Evolutionary conservation across 2,113 vertebrate genomes (phyloP).

Genomic region (Cinclus mexicanus): DNA sequence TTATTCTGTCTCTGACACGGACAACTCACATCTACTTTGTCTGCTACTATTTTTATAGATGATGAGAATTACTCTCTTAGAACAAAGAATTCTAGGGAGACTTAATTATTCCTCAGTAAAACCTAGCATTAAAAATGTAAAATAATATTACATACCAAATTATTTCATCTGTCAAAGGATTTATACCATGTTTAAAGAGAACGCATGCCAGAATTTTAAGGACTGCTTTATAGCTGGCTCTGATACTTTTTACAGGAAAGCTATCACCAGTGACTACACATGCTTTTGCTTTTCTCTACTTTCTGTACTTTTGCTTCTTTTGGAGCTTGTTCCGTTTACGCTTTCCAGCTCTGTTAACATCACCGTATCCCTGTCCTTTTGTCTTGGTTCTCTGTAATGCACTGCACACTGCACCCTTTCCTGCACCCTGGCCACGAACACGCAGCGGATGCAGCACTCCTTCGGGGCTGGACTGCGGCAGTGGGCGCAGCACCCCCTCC

Average conservation of each 20-base stretch:
- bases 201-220: background rate
- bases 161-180: background rate
- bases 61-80: background rate
- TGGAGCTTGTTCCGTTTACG: background rate
- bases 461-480: conserved; percentile 75
- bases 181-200: background rate
- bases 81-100: background rate
- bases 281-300: conserved; percentile 23
- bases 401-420: background rate
- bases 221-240: background rate
- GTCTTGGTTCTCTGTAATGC: background rate
- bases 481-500: conserved; percentile 80
- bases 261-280: background rate
- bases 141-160: background rate
- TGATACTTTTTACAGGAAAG: background rate
- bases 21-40: background rate
- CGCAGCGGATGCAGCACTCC: conserved; percentile 79
- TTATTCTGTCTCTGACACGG: background rate
- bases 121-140: background rate
- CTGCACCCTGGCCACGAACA: conserved; percentile 43
- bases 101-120: background rate
- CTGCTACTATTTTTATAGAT: background rate
- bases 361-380: conserved; percentile 50
- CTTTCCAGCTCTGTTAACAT: conserved; percentile 48
- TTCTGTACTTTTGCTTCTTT: background rate